Percentiles rank a stretch among this genome's conserved stretches.
These are phyloP conservation scores for Notiomystis cincta DNA, from an alignment of 2,113 vertebrate genomes.

Conservation along the genomic window DNA sequence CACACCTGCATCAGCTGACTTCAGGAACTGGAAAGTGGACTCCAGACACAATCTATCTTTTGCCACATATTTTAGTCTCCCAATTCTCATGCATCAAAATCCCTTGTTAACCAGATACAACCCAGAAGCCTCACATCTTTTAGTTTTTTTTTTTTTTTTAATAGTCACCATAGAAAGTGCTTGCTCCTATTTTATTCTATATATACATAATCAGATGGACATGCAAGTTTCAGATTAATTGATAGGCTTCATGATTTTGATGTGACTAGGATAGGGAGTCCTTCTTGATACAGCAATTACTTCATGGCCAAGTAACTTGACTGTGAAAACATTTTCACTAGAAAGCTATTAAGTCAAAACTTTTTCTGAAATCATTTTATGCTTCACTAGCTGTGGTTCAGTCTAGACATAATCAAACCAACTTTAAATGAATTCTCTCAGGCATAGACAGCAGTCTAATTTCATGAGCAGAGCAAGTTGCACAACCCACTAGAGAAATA, in stretches of 20 bases:
- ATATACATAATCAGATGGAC: not conserved
- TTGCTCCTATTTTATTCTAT: not conserved
- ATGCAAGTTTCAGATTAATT: not conserved
- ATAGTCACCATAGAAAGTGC: not conserved
- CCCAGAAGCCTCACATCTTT: fast-evolving
- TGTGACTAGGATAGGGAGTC: not conserved
- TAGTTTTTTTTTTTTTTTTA: not conserved
- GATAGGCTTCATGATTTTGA: not conserved
- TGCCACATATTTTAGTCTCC: not conserved
- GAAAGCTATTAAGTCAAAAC: conserved; percentile 18
- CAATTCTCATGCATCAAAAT: not conserved
- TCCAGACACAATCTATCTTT: not conserved
- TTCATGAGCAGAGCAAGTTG: not conserved
- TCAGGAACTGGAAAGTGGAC: not conserved
- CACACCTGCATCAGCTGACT: not conserved
- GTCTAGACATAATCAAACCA: conserved; percentile 20
- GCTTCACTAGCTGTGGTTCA: not conserved
- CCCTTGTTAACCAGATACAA: not conserved
- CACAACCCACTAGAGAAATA: not conserved
- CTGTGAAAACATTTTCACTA: conserved; percentile 19
- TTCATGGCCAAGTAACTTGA: not conserved
- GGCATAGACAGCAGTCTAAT: conserved; percentile 17
- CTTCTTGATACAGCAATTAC: not conserved
- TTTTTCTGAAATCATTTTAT: conserved; percentile 43
- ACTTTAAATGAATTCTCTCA: conserved; percentile 35